phyloP scores from a whole-genome alignment of 2,888 invertebrate species.

The Crossocerus cetratus region DNA sequence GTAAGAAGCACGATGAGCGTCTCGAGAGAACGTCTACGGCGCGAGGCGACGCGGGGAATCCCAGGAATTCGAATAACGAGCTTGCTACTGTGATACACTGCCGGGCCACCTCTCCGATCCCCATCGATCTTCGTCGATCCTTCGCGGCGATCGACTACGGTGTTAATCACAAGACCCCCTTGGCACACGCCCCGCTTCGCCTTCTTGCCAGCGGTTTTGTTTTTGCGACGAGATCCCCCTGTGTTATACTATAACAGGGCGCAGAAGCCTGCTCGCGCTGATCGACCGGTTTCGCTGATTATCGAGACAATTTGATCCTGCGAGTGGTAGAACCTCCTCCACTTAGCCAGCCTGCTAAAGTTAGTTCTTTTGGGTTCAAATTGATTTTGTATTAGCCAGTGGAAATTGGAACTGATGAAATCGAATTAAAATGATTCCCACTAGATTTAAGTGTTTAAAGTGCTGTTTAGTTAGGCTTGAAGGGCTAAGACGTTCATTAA shows the following conservation, averaged over 20 bases:
- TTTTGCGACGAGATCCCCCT: not conserved
- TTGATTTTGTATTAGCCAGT: too few relatives aligned
- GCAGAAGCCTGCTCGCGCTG: not conserved
- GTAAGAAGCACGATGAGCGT: constrained; percentile 31
- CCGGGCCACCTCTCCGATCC: constrained; percentile 48
- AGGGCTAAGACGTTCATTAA: too few relatives aligned
- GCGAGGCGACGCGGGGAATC: constrained; percentile 53
- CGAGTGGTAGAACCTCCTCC: too few relatives aligned
- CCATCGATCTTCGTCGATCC: constrained; percentile 57
- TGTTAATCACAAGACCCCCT: constrained; percentile 39
- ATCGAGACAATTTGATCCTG: too few relatives aligned
- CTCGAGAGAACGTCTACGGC: constrained; percentile 5
- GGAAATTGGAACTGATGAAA: too few relatives aligned
- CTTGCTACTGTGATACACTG: constrained; percentile 57
- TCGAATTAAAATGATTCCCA: too few relatives aligned
- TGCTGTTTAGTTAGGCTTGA: too few relatives aligned
- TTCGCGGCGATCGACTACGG: constrained; percentile 32
- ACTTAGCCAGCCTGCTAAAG: too few relatives aligned
- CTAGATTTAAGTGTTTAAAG: too few relatives aligned
- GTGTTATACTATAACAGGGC: not conserved
- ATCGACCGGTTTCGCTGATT: not conserved
- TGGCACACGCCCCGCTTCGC: not conserved
- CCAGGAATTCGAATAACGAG: constrained; percentile 65
- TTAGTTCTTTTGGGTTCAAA: too few relatives aligned
- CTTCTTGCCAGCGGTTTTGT: not conserved